phyloP scores from a whole-genome alignment of 1,140 invertebrate species.

The Chionoecetes opilio region DNA sequence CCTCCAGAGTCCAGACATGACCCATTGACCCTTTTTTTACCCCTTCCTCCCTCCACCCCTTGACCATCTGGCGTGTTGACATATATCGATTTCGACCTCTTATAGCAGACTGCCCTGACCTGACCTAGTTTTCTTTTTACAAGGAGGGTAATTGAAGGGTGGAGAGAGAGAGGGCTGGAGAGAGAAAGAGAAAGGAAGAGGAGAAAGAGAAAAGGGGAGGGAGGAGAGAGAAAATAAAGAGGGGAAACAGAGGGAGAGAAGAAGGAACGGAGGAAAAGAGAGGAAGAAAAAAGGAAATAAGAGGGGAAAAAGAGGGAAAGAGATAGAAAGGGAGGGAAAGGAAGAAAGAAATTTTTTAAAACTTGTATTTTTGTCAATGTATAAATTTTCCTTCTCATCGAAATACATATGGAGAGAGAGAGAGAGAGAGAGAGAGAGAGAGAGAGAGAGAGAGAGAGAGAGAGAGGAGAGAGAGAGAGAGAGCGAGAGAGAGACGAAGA shows the following conservation, averaged over 20 bases:
- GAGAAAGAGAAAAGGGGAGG: not conserved
- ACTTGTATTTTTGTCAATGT: too few relatives aligned
- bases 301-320: not conserved
- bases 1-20: not conserved
- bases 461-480: not conserved
- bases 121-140: not conserved
- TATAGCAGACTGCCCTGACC: not conserved
- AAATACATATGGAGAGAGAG: not conserved
- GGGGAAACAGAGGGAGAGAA: not conserved
- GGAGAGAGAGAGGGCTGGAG: not conserved
- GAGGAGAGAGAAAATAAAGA: not conserved
- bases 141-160: not conserved
- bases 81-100: not conserved
- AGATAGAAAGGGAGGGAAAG: too few relatives aligned
- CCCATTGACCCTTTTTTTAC: not conserved
- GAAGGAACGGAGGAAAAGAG: not conserved
- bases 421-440: too few relatives aligned
- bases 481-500: not conserved
- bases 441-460: too few relatives aligned
- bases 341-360: too few relatives aligned
- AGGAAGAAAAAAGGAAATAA: not conserved
- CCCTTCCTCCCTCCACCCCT: not conserved
- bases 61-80: not conserved
- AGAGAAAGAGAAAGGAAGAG: not conserved
- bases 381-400: too few relatives aligned